These are phyloP conservation scores for Rhipidura dahli DNA, from an alignment of 2,113 vertebrate species.

Conservation along the genomic window DNA sequence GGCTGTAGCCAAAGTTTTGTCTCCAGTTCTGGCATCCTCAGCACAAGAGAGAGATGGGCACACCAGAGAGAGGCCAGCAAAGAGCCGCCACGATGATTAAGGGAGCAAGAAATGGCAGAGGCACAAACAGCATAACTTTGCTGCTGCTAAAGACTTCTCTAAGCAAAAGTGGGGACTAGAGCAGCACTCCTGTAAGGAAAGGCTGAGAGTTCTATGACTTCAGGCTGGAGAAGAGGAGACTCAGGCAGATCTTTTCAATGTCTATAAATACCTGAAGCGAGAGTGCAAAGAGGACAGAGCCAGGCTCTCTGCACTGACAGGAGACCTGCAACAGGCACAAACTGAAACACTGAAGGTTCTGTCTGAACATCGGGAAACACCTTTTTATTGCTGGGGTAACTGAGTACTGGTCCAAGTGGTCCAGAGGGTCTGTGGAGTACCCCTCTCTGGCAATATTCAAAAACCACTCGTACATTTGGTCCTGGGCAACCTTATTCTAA, in stretches of 20 bases:
- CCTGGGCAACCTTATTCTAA: neutral
- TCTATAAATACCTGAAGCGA: neutral
- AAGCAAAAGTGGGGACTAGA: neutral
- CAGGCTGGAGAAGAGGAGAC: neutral
- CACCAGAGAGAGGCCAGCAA: neutral
- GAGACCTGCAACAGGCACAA: rapidly evolving
- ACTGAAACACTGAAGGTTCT: neutral
- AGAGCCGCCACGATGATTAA: neutral
- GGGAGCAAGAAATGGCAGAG: neutral
- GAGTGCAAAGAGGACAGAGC: neutral
- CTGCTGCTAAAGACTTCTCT: neutral
- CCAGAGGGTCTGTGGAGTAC: neutral
- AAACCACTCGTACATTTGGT: rapidly evolving
- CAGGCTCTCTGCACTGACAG: neutral
- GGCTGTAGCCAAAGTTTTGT: neutral
- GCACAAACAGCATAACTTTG: neutral
- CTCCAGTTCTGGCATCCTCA: neutral
- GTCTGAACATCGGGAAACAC: neutral
- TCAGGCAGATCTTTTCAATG: neutral
- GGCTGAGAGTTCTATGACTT: neutral
- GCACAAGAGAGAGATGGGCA: neutral
- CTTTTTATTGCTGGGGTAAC: neutral
- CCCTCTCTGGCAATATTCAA: neutral
- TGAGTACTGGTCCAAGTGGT: neutral
- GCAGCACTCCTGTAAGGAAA: neutral